Conservation (phyloP, 2,888 invertebrate species). For the Stenchaetothrips biformis region DNA sequence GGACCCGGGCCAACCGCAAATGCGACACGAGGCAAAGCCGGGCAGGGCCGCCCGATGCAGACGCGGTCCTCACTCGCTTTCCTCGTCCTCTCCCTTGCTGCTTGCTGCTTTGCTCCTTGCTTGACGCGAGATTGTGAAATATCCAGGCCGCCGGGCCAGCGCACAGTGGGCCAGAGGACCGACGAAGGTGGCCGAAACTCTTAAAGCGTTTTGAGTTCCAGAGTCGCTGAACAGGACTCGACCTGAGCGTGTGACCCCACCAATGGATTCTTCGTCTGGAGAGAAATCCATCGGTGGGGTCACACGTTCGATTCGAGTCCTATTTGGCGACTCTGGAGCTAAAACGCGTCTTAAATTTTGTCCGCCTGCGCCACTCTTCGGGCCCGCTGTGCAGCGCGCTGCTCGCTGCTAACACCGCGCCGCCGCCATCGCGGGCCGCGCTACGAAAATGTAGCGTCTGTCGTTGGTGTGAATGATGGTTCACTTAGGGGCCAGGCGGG, state of each 20-base stretch:
- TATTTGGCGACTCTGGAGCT: too few species aligned
- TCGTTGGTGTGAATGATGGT: slow-evolving; percentile 24
- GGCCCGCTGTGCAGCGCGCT: too few species aligned
- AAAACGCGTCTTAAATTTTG: too few species aligned
- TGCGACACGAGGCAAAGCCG: not conserved
- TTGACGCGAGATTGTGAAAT: slow-evolving; percentile 16
- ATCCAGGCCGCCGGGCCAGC: not conserved
- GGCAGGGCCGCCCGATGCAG: not conserved
- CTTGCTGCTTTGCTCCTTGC: not conserved
- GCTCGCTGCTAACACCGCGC: not conserved
- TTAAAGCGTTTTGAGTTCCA: too few species aligned
- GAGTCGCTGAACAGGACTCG: too few species aligned
- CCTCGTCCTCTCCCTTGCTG: not conserved
- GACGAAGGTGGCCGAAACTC: too few species aligned
- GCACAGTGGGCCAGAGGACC: too few species aligned
- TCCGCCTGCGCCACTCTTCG: too few species aligned
- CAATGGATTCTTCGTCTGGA: too few species aligned
- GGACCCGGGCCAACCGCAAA: slow-evolving; percentile 2
- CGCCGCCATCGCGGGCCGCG: not conserved
- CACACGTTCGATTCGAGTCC: too few species aligned
- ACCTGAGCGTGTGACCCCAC: too few species aligned
- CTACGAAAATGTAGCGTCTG: slow-evolving; percentile 18
- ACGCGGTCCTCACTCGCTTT: not conserved
- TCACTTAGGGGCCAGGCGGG: not conserved
- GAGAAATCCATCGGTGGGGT: too few species aligned